Evolutionary conservation across 2,797 vertebrate genomes (phyloP), one percentile per base, ranked within the genome.

Genomic region (Xerus rutilus): DNA sequence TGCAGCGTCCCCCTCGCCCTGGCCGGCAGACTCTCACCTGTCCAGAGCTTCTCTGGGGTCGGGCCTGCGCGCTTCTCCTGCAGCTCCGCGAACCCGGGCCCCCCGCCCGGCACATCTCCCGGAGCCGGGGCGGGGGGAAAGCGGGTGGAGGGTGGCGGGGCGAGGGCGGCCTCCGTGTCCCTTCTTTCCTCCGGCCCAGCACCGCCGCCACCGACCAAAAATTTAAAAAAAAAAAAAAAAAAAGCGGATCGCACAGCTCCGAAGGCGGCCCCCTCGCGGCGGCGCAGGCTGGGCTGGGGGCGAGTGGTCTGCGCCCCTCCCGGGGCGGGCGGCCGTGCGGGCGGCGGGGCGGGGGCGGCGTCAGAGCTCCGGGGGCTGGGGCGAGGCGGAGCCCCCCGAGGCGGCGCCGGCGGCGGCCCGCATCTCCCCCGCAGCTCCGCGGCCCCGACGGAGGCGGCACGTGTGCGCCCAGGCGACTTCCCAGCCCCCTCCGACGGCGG

Each of bases 31-130:
- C 96, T 93, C 97, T 97, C 97, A 98, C 97, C 97, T 97, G 97
- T 96, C 97, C 97, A 7, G 94, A 88, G 88, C 72, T 32, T 79
- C 86, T 94, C 91, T 39, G 94, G 87, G 96, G 76, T 94, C 82
- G 94, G 87, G 90, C 92, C 84, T 96, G 95, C 76, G 92, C 89
- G 83, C 93, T 85, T 86, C 95, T 98, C 91, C 95, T 73, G 97
- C 93, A 91, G 97, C 96, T 97, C 95, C 84, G 92, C 91, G 91
- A 92, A 96, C 95, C 95, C 96, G 89, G 93, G 93, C 64, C 97
- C 97, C 97, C 97, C 91, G 95, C 98, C 97, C 96, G 91, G 97
- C 93, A 97, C 97, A 98, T 98, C 97, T 98, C 97, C 98, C 95
- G 97, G 97, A 94, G 94, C 95, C 96, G 73, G 94, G 91, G 83